Base-by-base conservation (phyloP, 2,113 vertebrate genomes). In the Heterochromis multidens region DNA sequence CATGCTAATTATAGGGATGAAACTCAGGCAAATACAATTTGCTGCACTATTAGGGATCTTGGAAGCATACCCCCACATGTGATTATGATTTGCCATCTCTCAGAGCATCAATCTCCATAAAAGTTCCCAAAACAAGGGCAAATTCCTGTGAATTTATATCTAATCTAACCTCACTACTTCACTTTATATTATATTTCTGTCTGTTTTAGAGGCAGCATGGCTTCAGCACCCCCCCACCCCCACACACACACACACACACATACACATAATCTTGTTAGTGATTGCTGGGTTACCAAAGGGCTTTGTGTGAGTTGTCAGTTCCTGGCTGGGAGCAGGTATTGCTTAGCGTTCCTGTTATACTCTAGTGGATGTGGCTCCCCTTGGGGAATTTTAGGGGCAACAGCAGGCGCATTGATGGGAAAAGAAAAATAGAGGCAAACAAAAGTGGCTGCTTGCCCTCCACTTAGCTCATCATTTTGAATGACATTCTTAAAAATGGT, bases 231-330 rank as follows among this genome's bases (percentile, higher is more conserved):
- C 91, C 62, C 88, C 43, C 14, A 3, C 14, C 4, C 4, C 43
- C 43, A 5, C 14, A 43, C 40, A 43, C 40, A 25, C 7, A n/a
- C 63, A 14, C 13, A 9, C 23, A 19, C 16, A 49, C 17, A 62
- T 3, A 89, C 80, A 27, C 56, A 77, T 80, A 81, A 90, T 92
- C 87, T 87, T 81, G 70, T 94, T 90, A 85, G 83, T 57, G 65
- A 89, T 84, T 49, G 79, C 82, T 67, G 62, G 82, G 67, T 92
- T 87, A 65, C 63, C 2, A 35, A 11, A 82, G 83, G 89, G 86
- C 61, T 88, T 89, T 85, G 88, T 92, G 79, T 88, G 80, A 89
- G 76, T 89, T 92, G 83, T 93, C 83, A 88, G 85, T 80, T 88
- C 60, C 76, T 87, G 90, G 80, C 86, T 91, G 80, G 37, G 80